These are phyloP conservation scores for Pyrocephalus nanus DNA, from an alignment of 2,797 vertebrate species.

Conservation along the genomic window DNA sequence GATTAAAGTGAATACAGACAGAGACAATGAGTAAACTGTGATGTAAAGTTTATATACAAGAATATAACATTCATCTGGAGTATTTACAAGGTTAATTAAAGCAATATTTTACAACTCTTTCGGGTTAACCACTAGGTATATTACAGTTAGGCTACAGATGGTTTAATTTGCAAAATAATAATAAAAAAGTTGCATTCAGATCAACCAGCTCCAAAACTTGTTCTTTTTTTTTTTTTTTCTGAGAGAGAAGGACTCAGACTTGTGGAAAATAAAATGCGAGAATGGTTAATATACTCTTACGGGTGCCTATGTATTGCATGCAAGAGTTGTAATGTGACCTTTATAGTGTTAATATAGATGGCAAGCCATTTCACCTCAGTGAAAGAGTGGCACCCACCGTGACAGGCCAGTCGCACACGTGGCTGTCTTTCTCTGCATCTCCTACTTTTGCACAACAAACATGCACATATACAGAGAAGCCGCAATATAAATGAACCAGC, in stretches of 20 bases:
- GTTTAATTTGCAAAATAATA: constrained; percentile 71
- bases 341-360: background rate
- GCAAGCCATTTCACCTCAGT: background rate
- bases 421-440: constrained; percentile 55
- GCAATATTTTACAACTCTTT: constrained; percentile 84
- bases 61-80: constrained; percentile 83
- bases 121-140: constrained; percentile 75
- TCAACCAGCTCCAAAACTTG: constrained; percentile 48
- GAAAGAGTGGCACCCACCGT: background rate
- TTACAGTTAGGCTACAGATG: constrained; percentile 77
- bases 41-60: constrained; percentile 82
- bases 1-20: constrained; percentile 36
- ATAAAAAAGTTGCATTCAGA: constrained; percentile 51
- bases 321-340: constrained; percentile 18
- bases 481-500: constrained; percentile 15
- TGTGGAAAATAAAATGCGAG: constrained; percentile 50
- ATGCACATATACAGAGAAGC: constrained; percentile 46
- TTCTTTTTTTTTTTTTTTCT: background rate
- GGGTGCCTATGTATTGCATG: constrained; percentile 59
- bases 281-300: constrained; percentile 60
- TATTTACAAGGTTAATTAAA: constrained; percentile 85
- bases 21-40: constrained; percentile 59
- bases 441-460: constrained; percentile 8
- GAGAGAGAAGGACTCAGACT: constrained; percentile 21
- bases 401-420: background rate